A percentile compares a stretch with the other conserved stretches of the same genome.
Evolutionary conservation across 2,113 vertebrate species (phyloP).

Genomic region (Condylura cristata): DNA sequence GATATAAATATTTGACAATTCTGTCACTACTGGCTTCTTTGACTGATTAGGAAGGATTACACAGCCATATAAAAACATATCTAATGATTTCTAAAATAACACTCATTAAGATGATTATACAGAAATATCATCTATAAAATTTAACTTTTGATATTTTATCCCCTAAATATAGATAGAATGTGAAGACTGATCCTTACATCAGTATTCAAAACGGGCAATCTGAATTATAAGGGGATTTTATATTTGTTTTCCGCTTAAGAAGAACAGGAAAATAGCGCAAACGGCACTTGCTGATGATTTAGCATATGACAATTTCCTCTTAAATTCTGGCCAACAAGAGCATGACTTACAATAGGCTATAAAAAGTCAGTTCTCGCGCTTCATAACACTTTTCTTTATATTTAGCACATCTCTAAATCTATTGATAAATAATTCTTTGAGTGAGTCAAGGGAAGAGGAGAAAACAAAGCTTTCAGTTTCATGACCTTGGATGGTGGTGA

Average conservation of each 20-base stretch:
- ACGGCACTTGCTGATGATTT: neutral
- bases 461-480: neutral
- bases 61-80: constrained; percentile 26
- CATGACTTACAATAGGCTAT: neutral
- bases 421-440: neutral
- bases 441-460: neutral
- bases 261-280: neutral
- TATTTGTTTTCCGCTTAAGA: constrained; percentile 23
- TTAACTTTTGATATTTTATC: neutral
- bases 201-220: neutral
- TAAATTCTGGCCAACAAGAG: neutral
- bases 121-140: neutral
- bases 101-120: constrained; percentile 35
- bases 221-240: neutral
- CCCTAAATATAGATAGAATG: constrained; percentile 15
- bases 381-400: neutral
- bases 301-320: neutral
- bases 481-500: neutral
- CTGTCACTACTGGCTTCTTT: neutral
- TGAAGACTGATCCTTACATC: neutral
- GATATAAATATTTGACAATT: constrained; percentile 38
- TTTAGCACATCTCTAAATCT: neutral
- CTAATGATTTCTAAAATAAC: constrained; percentile 38
- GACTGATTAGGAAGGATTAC: neutral
- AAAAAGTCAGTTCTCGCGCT: neutral